Base-by-base conservation (phyloP, 2,113 vertebrate genomes). In the Paramisgurnus dabryanus region DNA sequence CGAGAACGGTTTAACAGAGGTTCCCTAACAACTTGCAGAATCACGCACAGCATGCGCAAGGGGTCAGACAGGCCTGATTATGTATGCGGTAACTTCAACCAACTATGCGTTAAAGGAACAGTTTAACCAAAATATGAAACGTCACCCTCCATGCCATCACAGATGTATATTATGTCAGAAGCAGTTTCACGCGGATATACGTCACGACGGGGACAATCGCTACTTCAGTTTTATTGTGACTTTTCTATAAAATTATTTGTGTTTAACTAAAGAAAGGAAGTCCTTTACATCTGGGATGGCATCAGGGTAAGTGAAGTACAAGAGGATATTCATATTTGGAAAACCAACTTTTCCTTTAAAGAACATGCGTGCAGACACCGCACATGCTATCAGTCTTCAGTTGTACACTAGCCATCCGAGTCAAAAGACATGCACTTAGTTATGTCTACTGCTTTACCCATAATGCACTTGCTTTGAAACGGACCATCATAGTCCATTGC, bases 1-100 rank as follows among this genome's bases (percentile, higher is more conserved):
- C 84, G 87, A 92, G 85, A 94, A 91, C 87, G 69, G 72, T 94
- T 22, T 93, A 93, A 83, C 47, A 90, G 11, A 63, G 18, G 8
- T 11, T 39, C 3, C 41, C 12, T 61, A 34, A 49, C 7, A 27
- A 45, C 58, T 22, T 4, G 34, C 7, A 4, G 1, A 10, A 7
- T 4, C 58, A 72, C 67, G 18, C 12, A 64, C 67, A 15, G 64
- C 81, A 82, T 79, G 76, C 74, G 67, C 71, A 72, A 6, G 12
- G 22, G 65, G 58, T 22, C 73, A 61, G 58, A 78, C 58, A 64
- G 67, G 80, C 41, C 15, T 15, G 17, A 63, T n/a, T 34, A 27
- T 61, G 39, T 22, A 43, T 39, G 27, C 17, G 27, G 27, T 34
- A 34, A 9, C 11, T 47, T 12, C 18, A 45, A 6, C 13, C 41